Base-by-base conservation (phyloP, 2,113 vertebrate genomes). In the Toxotes jaculatrix region DNA sequence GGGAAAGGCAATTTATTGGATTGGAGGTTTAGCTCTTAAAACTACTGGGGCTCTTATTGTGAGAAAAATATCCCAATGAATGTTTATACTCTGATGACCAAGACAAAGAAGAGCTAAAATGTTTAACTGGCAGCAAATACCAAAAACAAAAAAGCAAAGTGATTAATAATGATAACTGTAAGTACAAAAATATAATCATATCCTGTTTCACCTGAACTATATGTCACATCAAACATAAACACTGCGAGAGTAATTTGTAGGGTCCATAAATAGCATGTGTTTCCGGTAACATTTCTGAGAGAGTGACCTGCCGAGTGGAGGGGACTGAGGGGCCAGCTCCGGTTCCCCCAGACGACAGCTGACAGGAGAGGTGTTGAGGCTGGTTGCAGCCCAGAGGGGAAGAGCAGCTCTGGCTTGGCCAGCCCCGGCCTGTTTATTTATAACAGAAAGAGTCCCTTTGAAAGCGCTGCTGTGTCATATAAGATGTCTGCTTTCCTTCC, bases 281-380 rank as follows among this genome's bases (percentile, higher is more conserved):
- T 96, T 95, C 94, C 93, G 89, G 95, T 92, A 92, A 91, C 80
- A 77, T 38, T 90, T 87, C 78, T 65, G 81, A 77, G 74, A 85
- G 83, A 68, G 68, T 80, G 90, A 87, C 85, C 77, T 78, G 86
- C 40, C 0, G 61, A 73, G 72, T 72, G 83, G 62, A 69, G 61
- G 85, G 79, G 81, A 38, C 45, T 7, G 42, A 49, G 73, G 74
- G 85, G 71, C 55, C 77, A 83, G 85, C 89, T 94, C 86, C 80
- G 57, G 85, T 91, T 93, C 84, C 93, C 88, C 82, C 91, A 95
- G 95, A 95, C 89, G 74, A 95, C 95, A 96, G 95, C 95, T 95
- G 95, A 92, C 74, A 55, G 83, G 74, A 60, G 74, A 89, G 89
- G 87, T 80, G 85, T 71, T 83, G 87, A 88, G 83, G 84, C 79